These are phyloP conservation scores for Polypedilum pembai DNA, from an alignment of 1,140 invertebrate genomes.

Conservation along the genomic window DNA sequence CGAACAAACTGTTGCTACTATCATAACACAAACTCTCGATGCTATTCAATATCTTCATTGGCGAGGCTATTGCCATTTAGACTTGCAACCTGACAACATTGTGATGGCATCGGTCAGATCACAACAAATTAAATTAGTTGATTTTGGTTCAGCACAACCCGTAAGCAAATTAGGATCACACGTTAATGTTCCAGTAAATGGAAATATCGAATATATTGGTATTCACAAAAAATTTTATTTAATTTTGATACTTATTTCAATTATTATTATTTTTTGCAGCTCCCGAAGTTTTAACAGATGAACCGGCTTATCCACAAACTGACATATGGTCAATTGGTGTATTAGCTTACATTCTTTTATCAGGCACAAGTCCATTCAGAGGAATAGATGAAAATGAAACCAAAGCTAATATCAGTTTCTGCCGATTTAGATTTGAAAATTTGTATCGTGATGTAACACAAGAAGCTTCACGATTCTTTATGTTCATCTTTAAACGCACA, in stretches of 20 bases:
- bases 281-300: conserved; percentile 85
- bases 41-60: conserved; percentile 88
- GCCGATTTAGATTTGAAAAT: conserved; percentile 89
- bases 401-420: conserved; percentile 83
- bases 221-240: conserved; percentile 35
- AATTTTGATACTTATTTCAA: conserved; percentile 1
- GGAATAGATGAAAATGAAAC: conserved; percentile 77
- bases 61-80: conserved; percentile 82
- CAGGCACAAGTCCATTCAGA: conserved; percentile 86
- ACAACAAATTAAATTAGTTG: conserved; percentile 83
- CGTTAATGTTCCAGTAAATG: conserved; percentile 49
- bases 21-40: conserved; percentile 77
- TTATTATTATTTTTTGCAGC: conserved; percentile 52
- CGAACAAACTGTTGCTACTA: conserved; percentile 80
- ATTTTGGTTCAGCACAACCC: conserved; percentile 77
- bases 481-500: conserved; percentile 88
- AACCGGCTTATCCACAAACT: conserved; percentile 75
- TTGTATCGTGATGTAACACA: conserved; percentile 90
- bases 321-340: conserved; percentile 96
- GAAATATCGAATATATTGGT: conserved; percentile 66
- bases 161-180: conserved; percentile 70
- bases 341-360: conserved; percentile 86
- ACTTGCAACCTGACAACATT: conserved; percentile 94
- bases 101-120: conserved; percentile 83
- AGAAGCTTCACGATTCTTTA: conserved; percentile 89